phyloP scores from a whole-genome alignment of 2,888 invertebrate species.

The Ophioninae sp. region DNA sequence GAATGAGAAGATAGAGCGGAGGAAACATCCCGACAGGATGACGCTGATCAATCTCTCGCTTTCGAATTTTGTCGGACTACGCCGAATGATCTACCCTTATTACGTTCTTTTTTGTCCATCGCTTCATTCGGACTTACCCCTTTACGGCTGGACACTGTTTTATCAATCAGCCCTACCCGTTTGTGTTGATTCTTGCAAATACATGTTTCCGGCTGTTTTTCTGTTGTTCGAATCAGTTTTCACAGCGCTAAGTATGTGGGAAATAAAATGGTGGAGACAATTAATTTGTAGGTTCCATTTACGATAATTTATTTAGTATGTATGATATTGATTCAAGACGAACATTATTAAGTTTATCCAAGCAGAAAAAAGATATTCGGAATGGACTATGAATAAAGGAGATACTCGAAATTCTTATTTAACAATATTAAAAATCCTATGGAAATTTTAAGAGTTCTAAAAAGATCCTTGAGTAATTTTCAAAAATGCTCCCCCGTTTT shows the following conservation, averaged over 20 bases:
- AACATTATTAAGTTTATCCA: background rate
- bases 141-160: conserved; percentile 54
- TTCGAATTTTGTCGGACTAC: conserved; percentile 68
- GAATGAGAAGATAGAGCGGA: conserved; percentile 58
- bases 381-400: background rate
- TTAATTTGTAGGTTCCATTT: background rate
- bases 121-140: background rate
- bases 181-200: background rate
- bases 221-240: background rate
- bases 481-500: background rate
- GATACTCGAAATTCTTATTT: background rate
- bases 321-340: background rate
- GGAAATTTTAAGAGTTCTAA: too few species aligned
- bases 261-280: background rate
- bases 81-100: conserved; percentile 64
- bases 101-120: conserved; percentile 53
- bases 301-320: background rate
- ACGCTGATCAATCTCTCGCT: conserved; percentile 78
- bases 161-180: conserved; percentile 31
- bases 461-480: too few species aligned
- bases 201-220: background rate
- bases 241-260: background rate
- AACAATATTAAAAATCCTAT: background rate
- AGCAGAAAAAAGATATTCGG: background rate
- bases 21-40: conserved; percentile 74